Percentiles rank a stretch among this genome's conserved stretches.
phyloP scores from a whole-genome alignment of 2,113 vertebrate genomes.

The Entelurus aequoreus region DNA sequence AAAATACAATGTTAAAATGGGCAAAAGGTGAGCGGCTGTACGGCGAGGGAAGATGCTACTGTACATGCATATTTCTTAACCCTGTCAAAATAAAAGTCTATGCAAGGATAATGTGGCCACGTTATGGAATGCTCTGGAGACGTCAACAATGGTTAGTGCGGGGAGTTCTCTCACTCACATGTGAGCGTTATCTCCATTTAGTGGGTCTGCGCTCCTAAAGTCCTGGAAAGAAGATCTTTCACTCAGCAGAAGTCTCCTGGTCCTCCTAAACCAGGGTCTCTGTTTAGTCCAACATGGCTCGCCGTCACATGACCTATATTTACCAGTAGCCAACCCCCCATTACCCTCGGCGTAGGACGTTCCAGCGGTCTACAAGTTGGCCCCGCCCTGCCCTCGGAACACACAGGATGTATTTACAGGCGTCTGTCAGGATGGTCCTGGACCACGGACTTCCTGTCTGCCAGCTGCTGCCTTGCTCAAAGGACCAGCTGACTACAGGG shows the following conservation, averaged over 20 bases:
- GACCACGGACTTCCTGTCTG: constrained; percentile 21
- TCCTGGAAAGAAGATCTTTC: constrained; percentile 1
- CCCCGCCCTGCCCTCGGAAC: constrained; percentile 35
- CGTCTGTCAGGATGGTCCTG: constrained; percentile 6
- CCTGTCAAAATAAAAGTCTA: no score
- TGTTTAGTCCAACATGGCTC: neutral
- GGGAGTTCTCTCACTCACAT: neutral
- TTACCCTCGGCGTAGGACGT: constrained; percentile 44
- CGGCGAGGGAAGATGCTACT: no score
- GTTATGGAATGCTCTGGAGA: no score
- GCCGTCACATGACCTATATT: constrained; percentile 44
- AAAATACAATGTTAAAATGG: no score
- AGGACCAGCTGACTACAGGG: no score
- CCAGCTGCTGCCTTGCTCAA: constrained; percentile 13
- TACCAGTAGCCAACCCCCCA: constrained; percentile 29
- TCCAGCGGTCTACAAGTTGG: constrained; percentile 45
- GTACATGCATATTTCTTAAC: no score
- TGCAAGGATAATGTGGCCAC: no score
- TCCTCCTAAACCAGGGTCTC: neutral
- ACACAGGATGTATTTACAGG: constrained; percentile 23
- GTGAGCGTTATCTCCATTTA: neutral
- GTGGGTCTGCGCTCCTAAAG: neutral
- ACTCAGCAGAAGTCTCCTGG: constrained; percentile 20
- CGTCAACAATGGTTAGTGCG: no score
- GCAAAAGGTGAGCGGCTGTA: no score